A percentile compares a stretch with the other conserved stretches of the same genome.
Evolutionary conservation across 1,140 invertebrate genomes (phyloP).

Genomic region (Andricus grossulariae): DNA sequence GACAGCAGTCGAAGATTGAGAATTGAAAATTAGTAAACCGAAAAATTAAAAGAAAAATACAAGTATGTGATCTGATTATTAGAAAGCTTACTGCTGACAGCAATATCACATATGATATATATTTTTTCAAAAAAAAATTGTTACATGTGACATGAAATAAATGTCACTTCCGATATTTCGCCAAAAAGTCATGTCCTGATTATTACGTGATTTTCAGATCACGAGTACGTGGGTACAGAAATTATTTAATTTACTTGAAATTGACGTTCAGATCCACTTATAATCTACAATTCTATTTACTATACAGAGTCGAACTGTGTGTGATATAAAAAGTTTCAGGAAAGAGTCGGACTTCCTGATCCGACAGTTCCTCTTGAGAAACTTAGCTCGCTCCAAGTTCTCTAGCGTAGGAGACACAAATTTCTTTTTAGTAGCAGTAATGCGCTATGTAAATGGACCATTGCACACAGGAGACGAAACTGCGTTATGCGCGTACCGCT

Average conservation of each 20-base stretch:
- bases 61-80: too few relatives aligned
- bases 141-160: too few relatives aligned
- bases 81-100: too few relatives aligned
- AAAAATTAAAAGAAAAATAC: too few relatives aligned
- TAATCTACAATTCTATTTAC: not conserved
- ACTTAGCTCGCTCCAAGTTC: conserved; percentile 25
- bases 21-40: too few relatives aligned
- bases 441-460: conserved; percentile 57
- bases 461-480: conserved; percentile 34
- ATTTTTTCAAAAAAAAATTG: too few relatives aligned
- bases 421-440: conserved; percentile 50
- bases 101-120: too few relatives aligned
- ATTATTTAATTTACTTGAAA: not conserved
- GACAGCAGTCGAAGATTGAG: too few relatives aligned
- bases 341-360: conserved; percentile 3
- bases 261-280: conserved; percentile 1
- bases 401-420: conserved; percentile 1
- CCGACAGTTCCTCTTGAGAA: conserved; percentile 41
- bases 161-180: too few relatives aligned
- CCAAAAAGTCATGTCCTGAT: too few relatives aligned
- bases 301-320: not conserved
- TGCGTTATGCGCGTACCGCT: conserved; percentile 7
- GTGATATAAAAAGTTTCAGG: not conserved
- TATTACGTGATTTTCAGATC: too few relatives aligned
- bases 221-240: not conserved